Conservation (phyloP, 2,113 vertebrate genomes). For the Balaeniceps rex region DNA sequence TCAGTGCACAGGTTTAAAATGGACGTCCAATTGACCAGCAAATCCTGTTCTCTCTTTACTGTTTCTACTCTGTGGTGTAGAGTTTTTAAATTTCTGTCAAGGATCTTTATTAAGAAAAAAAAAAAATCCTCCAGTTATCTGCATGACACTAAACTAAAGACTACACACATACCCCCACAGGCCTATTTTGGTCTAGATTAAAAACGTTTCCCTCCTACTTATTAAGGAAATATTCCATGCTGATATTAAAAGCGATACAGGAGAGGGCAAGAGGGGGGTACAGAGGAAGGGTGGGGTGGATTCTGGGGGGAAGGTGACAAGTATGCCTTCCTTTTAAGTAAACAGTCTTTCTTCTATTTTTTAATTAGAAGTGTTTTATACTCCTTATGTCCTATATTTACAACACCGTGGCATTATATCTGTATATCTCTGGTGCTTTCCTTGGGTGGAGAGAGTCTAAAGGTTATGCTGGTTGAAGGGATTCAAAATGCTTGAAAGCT, state of each 20-base stretch:
- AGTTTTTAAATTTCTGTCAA: conserved; percentile 13
- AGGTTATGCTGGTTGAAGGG: conserved; percentile 37
- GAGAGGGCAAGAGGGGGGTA: not conserved
- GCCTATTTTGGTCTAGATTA: conserved; percentile 40
- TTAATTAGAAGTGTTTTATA: not conserved
- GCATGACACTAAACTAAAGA: conserved; percentile 41
- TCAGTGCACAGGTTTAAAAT: conserved; percentile 46
- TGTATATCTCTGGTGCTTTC: conserved; percentile 18
- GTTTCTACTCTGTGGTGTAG: conserved; percentile 14
- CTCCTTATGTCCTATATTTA: not conserved
- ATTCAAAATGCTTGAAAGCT: conserved; percentile 40
- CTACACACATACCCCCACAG: conserved; percentile 29
- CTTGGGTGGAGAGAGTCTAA: conserved; percentile 56
- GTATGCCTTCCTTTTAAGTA: not conserved
- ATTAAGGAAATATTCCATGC: conserved; percentile 41
- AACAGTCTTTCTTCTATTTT: not conserved
- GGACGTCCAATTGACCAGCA: conserved; percentile 45
- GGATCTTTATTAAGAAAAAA: not conserved
- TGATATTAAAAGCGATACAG: not conserved
- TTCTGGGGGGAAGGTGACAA: not conserved
- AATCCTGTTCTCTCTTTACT: not conserved
- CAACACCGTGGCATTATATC: not conserved
- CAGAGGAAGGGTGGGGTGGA: not conserved
- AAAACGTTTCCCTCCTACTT: conserved; percentile 47
- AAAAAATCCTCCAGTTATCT: conserved; percentile 1